Evolutionary conservation across 1,140 invertebrate genomes (phyloP), one percentile per base, ranked within the genome.

Genomic region (Ooceraea biroi): DNA sequence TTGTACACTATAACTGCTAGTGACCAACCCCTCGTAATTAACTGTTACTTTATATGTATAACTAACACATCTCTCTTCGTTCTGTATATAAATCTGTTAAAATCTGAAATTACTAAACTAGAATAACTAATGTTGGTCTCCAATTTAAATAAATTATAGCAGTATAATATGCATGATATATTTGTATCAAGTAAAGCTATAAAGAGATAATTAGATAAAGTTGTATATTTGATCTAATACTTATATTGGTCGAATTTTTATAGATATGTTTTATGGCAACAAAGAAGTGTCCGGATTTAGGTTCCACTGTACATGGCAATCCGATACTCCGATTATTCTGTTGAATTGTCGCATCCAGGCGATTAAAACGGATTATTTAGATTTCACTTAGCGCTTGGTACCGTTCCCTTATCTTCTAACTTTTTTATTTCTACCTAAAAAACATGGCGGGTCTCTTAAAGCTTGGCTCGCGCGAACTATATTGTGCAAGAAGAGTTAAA

Each of bases 201-300:
- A 71, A n/a, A n/a, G 19, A 10, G 3, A 12, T 41, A 69, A 71
- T 69, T 46, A 30, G 22, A 19, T 57, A 78, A 77, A 52, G 1
- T 65, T 65, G 30, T 66, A 55, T 46, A 80, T 69, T 57, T 78
- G 3, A 57, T 80, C 17, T 3, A 41, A 69, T 19, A 36, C 36
- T 36, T 36, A 36, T 36, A n/a, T 71, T 71, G 76, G 50, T 80
- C 65, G 52, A 71, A 80, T 30, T 55, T 69, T 68, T 17, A 41
- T 41, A 78, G 48, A 50, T 65, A 80, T 80, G 69, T 80, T 50
- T 78, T 63, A 17, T 3, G 57, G 41, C 19, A 80, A 80, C 68
- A 19, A n/a, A n/a, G 12, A 80, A 69, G 30, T 3, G 14, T 68
- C 57, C n/a, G 22, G 17, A 57, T 69, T 46, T 69, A 30, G 17